Base-by-base conservation (phyloP, 2,797 vertebrate genomes). In the Pogonophryne albipinna region DNA sequence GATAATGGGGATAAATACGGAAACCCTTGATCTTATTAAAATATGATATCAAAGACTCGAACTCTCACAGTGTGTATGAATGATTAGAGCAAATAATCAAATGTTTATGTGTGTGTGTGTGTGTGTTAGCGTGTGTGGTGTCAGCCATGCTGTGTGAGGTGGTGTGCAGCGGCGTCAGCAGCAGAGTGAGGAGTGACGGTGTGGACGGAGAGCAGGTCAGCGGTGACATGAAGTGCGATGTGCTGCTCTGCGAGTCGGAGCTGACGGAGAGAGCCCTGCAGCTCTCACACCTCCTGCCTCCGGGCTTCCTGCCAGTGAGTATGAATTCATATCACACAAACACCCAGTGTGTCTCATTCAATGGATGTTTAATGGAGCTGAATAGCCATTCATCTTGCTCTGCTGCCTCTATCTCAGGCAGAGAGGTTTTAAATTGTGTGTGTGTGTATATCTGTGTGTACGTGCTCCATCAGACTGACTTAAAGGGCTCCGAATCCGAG, bases 271-370 rank as follows among this genome's bases (percentile, higher is more conserved):
- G 95, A 91, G 92, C 92, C 83, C 89, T 97, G 83, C 91, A 95
- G 88, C 94, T 99, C 84, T 92, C 95, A 76, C 94, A 91, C 83
- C 93, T 99, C 77, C 92, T 99, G 75, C 96, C 97, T 42, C 94
- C 87, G 0, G 94, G 97, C 73, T 94, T 96, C 34, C 77, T 96
- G 76, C 95, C 95, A 90, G 98, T 98, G 82, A 92, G 95, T 94
- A 72, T 80, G 57, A 85, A 90, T 87, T 92, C 79, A 81, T 79
- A 79, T 90, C 69, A 53, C 62, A 44, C 60, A 60, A 7, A 4
- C 45, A 63, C 63, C 57, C 73, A 71, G 71, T 53, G 77, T 60
- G 66, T 86, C 84, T 85, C 83, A 76, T 89, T 92, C 89, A 91
- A 71, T 82, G 79, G 87, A 85, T 89, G 90, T 90, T 92, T 90